These are phyloP conservation scores for Drosophila orosa DNA, from an alignment of 1,140 invertebrate species.

Conservation along the genomic window DNA sequence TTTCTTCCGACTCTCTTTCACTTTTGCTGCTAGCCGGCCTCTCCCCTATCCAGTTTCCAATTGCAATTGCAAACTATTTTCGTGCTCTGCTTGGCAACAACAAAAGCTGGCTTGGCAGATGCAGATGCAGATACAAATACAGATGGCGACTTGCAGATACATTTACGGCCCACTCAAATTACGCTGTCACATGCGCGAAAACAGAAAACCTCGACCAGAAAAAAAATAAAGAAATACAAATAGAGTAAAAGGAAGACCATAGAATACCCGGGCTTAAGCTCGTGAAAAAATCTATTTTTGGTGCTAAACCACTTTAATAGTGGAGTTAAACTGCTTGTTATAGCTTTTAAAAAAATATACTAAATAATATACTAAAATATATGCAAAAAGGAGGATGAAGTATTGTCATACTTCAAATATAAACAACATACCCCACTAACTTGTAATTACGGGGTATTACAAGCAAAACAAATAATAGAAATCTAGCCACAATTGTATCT, in stretches of 20 bases:
- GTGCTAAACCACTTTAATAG: too few relatives aligned
- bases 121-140: slow-evolving; percentile 31
- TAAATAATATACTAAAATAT: too few relatives aligned
- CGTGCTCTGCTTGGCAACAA: slow-evolving; percentile 76
- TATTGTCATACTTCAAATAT: too few relatives aligned
- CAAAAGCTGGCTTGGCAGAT: slow-evolving; percentile 48
- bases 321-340: too few relatives aligned
- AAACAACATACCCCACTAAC: not conserved
- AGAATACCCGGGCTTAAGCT: not conserved
- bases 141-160: slow-evolving; percentile 57
- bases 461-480: slow-evolving; percentile 45
- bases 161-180: slow-evolving; percentile 72
- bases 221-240: not conserved
- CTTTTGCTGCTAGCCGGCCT: not conserved
- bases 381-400: too few relatives aligned
- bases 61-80: slow-evolving; percentile 68
- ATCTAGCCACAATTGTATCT: slow-evolving; percentile 54
- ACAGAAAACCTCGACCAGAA: slow-evolving; percentile 14
- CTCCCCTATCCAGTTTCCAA: slow-evolving; percentile 57
- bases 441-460: not conserved
- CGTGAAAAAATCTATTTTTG: too few relatives aligned
- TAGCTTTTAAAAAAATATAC: too few relatives aligned
- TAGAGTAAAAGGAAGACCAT: not conserved
- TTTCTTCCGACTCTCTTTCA: slow-evolving; percentile 19
- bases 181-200: slow-evolving; percentile 59